Percentiles rank a stretch among this genome's conserved stretches.
Conservation (phyloP, 2,113 vertebrate genomes). For the Calyptommatus sinebrachiatus region DNA sequence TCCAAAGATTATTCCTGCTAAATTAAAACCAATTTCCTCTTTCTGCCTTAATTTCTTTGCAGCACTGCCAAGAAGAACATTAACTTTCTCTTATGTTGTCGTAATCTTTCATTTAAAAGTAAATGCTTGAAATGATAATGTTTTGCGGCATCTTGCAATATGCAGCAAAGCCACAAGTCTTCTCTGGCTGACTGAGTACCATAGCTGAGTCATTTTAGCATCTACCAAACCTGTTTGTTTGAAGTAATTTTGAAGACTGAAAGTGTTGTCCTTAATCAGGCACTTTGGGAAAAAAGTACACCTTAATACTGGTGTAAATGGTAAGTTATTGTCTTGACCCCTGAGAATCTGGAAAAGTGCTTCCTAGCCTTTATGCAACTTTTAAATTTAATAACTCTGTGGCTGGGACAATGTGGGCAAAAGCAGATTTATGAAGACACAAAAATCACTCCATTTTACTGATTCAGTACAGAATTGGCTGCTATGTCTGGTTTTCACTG, state of each 20-base stretch:
- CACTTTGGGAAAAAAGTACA: slow-evolving; percentile 53
- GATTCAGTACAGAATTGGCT: not conserved
- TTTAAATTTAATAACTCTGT: not conserved
- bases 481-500: not conserved
- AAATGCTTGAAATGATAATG: slow-evolving; percentile 43
- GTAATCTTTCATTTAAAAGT: slow-evolving; percentile 54
- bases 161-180: slow-evolving; percentile 46
- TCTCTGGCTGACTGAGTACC: slow-evolving; percentile 57
- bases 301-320: slow-evolving; percentile 53
- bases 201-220: slow-evolving; percentile 42
- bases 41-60: slow-evolving; percentile 36
- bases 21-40: slow-evolving; percentile 31
- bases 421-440: not conserved
- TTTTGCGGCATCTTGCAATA: slow-evolving; percentile 47
- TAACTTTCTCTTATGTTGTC: slow-evolving; percentile 58
- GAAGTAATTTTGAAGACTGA: slow-evolving; percentile 50
- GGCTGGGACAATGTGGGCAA: not conserved
- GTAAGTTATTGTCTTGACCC: slow-evolving; percentile 46
- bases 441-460: not conserved
- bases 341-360: slow-evolving; percentile 15
- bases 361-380: slow-evolving; percentile 22
- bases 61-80: slow-evolving; percentile 50
- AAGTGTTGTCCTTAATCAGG: slow-evolving; percentile 62
- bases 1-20: slow-evolving; percentile 23
- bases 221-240: slow-evolving; percentile 42